A percentile compares a stretch with the other conserved stretches of the same genome.
phyloP scores from a whole-genome alignment of 2,113 vertebrate genomes.

The Xiphophorus maculatus region DNA sequence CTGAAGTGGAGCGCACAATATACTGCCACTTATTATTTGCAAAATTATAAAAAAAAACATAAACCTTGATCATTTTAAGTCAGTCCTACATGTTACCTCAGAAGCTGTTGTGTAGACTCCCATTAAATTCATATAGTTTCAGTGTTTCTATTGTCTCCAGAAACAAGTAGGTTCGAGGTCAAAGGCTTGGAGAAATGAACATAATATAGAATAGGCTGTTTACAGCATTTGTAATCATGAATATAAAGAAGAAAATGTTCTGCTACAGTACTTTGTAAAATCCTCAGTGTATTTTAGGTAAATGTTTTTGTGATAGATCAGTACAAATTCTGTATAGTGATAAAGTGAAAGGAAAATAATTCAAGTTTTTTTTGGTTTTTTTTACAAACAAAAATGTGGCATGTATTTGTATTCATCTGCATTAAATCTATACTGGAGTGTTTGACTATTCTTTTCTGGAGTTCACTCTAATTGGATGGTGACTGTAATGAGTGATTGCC shows the following conservation, averaged over 20 bases:
- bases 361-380: too few relatives aligned
- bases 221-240: not conserved
- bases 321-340: too few relatives aligned
- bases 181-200: not conserved
- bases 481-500: too few relatives aligned
- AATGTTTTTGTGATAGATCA: too few relatives aligned
- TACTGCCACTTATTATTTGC: not conserved
- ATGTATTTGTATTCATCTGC: not conserved
- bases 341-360: too few relatives aligned
- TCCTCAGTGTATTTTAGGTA: too few relatives aligned
- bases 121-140: not conserved
- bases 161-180: not conserved
- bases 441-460: too few relatives aligned
- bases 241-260: not conserved
- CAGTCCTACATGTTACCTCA: not conserved
- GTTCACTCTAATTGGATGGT: too few relatives aligned
- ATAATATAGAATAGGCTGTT: not conserved
- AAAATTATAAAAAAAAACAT: not conserved
- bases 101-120: not conserved
- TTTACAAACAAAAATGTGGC: slow-evolving; percentile 10
- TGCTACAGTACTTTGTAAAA: not conserved
- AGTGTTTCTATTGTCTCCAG: not conserved
- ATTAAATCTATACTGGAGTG: too few relatives aligned
- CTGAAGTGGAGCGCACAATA: not conserved
- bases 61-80: slow-evolving; percentile 9